Evolutionary conservation across 2,888 invertebrate species (phyloP).

Genomic region (Rhodophaea formosa): DNA sequence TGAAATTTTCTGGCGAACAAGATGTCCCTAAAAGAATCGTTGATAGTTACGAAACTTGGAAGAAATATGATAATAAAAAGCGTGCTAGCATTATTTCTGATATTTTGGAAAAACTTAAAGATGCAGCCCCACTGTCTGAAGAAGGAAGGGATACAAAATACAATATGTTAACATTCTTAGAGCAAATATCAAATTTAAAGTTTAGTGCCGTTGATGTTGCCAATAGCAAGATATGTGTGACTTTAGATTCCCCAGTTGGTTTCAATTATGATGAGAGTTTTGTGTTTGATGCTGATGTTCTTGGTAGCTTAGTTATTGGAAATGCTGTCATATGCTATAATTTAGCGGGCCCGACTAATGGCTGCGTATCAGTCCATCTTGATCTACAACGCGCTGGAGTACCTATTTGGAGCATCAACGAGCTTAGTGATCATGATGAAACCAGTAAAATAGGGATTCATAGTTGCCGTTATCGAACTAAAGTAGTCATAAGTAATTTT

Average conservation of each 20-base stretch:
- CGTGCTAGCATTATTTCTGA: slow-evolving; percentile 2
- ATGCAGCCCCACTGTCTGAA: not conserved
- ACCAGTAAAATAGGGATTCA: not conserved
- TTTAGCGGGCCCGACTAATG: not conserved
- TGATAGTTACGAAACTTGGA: not conserved
- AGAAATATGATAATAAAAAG: not conserved
- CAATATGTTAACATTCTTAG: not conserved
- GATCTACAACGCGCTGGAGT: not conserved
- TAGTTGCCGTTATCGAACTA: not conserved
- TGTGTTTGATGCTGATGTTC: not conserved
- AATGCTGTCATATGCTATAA: not conserved
- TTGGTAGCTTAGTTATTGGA: not conserved
- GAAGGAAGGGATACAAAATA: not conserved
- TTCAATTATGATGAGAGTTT: not conserved
- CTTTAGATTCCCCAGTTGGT: not conserved
- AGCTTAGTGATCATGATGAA: not conserved
- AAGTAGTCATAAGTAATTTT: slow-evolving; percentile 18
- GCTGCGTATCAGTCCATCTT: too few relatives aligned
- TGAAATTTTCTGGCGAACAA: not conserved
- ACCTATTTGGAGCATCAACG: not conserved
- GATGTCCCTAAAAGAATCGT: not conserved
- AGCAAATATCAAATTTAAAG: not conserved
- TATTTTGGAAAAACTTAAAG: not conserved
- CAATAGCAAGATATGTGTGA: slow-evolving; percentile 5
- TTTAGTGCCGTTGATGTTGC: slow-evolving; percentile 2